A percentile compares a stretch with the other conserved stretches of the same genome.
Conservation (phyloP, 92 coral and sea anemone species). For the Bergia puertoricense region DNA sequence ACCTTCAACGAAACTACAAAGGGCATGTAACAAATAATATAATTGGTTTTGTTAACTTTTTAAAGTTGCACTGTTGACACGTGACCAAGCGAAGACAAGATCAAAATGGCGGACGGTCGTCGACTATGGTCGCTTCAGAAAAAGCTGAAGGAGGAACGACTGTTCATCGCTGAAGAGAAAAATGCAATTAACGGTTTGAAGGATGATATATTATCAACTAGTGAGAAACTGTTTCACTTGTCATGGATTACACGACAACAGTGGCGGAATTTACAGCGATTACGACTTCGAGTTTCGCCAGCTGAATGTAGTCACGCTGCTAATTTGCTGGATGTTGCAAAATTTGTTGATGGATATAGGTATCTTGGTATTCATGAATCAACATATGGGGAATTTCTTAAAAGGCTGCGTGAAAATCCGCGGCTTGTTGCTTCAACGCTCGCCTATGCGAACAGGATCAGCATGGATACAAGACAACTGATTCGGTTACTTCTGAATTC, state of each 20-base stretch:
- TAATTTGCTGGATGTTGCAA: constrained; percentile 75
- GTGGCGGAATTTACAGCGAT: constrained; percentile 82
- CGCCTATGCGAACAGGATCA: constrained; percentile 80
- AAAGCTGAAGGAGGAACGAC: constrained; percentile 82
- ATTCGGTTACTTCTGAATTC: constrained; percentile 81
- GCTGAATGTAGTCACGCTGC: constrained; percentile 90
- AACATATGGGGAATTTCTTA: constrained; percentile 91
- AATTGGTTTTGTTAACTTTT: constrained; percentile 24
- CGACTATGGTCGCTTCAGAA: constrained; percentile 86
- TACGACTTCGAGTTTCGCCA: constrained; percentile 75
- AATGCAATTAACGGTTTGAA: constrained; percentile 69
- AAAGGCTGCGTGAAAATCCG: constrained; percentile 80
- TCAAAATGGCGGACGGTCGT: constrained; percentile 81
- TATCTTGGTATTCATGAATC: constrained; percentile 86
- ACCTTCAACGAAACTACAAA: neutral
- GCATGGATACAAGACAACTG: constrained; percentile 82
- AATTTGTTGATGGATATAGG: constrained; percentile 85
- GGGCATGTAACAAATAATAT: neutral
- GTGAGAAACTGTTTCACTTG: constrained; percentile 85
- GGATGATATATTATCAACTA: constrained; percentile 75
- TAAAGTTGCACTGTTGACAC: constrained; percentile 3
- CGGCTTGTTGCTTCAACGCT: constrained; percentile 78
- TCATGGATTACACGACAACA: constrained; percentile 96
- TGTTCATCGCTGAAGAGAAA: constrained; percentile 85
- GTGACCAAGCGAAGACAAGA: constrained; percentile 11